phyloP scores from a whole-genome alignment of 2,888 invertebrate genomes.

The Drosophila prostipennis region DNA sequence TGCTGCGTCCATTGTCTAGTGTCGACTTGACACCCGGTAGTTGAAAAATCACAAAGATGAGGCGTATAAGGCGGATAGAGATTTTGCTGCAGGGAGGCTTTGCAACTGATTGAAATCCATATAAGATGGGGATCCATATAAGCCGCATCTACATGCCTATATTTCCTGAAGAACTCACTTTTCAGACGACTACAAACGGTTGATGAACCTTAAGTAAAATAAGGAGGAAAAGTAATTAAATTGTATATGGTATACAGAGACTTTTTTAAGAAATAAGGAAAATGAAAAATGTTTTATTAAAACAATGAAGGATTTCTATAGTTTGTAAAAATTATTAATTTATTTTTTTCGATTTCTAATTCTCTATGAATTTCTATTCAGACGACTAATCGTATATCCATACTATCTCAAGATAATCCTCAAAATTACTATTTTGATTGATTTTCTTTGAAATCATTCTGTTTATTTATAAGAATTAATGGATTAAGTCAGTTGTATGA shows the following conservation, averaged over 20 bases:
- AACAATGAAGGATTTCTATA: too few species aligned
- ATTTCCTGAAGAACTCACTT: conserved; percentile 3
- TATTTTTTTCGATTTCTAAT: too few species aligned
- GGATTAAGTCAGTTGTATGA: too few species aligned
- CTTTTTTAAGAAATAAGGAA: background rate
- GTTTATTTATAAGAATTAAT: too few species aligned
- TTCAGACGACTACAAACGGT: background rate
- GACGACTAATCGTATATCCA: too few species aligned
- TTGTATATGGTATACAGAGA: background rate
- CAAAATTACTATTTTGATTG: too few species aligned
- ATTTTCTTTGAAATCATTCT: too few species aligned
- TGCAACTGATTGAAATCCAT: background rate
- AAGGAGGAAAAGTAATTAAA: background rate
- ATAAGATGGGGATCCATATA: conserved; percentile 14
- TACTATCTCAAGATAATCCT: too few species aligned
- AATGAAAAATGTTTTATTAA: too few species aligned
- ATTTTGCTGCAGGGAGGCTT: conserved; percentile 11
- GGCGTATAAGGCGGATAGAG: conserved; percentile 31
- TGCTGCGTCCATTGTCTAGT: conserved; percentile 24
- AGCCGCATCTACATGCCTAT: background rate
- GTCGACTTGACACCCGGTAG: conserved; percentile 22
- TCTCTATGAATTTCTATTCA: too few species aligned
- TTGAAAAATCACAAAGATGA: background rate
- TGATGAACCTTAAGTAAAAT: background rate
- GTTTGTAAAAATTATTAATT: too few species aligned